These are phyloP conservation scores for Crenuchus spilurus DNA, from an alignment of 2,797 vertebrate genomes.

Conservation along the genomic window DNA sequence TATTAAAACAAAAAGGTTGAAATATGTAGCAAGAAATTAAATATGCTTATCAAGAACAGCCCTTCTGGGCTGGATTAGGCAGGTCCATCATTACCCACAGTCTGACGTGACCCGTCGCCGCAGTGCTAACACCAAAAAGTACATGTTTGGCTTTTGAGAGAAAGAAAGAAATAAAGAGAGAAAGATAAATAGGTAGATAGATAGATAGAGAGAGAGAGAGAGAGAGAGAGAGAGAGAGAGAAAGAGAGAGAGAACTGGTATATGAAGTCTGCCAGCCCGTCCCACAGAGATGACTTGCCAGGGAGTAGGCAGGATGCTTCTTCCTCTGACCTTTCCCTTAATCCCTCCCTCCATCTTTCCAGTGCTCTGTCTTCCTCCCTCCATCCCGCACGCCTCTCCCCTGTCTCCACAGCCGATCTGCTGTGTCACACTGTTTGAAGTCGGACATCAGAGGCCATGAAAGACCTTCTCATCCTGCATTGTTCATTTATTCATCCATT, in stretches of 20 bases:
- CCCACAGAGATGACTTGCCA: slow-evolving; percentile 50
- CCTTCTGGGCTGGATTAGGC: no score
- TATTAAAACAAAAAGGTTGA: no score
- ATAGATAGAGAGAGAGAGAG: slow-evolving; percentile 10
- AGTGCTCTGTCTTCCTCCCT: slow-evolving; percentile 42
- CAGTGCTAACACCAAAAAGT: no score
- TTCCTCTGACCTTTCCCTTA: slow-evolving; percentile 62
- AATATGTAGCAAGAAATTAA: no score
- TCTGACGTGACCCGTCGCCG: no score
- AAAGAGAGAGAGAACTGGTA: slow-evolving; percentile 3
- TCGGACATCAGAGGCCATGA: slow-evolving; percentile 68
- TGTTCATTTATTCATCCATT: slow-evolving; percentile 58
- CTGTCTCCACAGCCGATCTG: slow-evolving; percentile 35
- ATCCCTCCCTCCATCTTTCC: slow-evolving; percentile 61
- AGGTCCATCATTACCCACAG: no score
- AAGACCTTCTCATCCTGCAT: slow-evolving; percentile 56
- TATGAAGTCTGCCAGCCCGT: slow-evolving; percentile 21
- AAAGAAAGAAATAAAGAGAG: no score
- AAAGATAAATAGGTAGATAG: no score
- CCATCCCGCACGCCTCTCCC: slow-evolving; percentile 17
- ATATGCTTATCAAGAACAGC: no score
- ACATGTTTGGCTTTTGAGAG: not conserved
- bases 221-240: slow-evolving; percentile 1
- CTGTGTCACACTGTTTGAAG: slow-evolving; percentile 56
- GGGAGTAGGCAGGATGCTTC: slow-evolving; percentile 44